phyloP scores from a whole-genome alignment of 2,113 vertebrate species.

The Caretta caretta region DNA sequence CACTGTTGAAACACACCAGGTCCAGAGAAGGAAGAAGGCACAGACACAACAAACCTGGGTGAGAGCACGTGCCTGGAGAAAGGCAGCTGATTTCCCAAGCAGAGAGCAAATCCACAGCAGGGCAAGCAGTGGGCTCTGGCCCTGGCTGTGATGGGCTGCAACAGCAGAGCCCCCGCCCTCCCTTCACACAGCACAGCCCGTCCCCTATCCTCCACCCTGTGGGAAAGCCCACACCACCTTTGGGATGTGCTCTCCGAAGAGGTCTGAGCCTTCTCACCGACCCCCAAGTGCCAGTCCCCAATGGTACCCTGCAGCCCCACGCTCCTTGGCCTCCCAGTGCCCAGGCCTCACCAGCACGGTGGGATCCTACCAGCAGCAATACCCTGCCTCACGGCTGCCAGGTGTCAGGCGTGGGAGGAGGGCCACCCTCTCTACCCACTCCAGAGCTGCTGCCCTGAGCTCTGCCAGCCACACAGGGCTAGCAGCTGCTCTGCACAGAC shows the following conservation, averaged over 20 bases:
- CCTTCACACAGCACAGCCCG: not conserved
- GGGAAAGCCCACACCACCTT: too few relatives aligned
- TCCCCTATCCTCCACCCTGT: too few relatives aligned
- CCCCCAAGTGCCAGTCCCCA: not conserved
- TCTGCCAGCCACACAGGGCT: not conserved
- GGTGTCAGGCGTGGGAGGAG: not conserved
- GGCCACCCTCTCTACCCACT: not conserved
- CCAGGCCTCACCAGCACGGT: not conserved
- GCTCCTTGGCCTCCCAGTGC: not conserved
- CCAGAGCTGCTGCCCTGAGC: not conserved
- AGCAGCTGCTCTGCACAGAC: not conserved
- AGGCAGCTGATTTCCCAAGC: not conserved
- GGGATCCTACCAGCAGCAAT: not conserved
- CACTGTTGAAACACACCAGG: not conserved
- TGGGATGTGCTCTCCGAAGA: too few relatives aligned
- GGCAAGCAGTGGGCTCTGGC: too few relatives aligned
- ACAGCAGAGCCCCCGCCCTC: not conserved
- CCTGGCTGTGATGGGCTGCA: too few relatives aligned
- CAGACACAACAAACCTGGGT: not conserved
- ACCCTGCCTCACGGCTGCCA: not conserved
- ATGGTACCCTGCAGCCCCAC: too few relatives aligned
- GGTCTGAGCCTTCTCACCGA: not conserved
- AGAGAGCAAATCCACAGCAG: too few relatives aligned
- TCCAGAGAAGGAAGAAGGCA: not conserved
- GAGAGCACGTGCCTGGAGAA: not conserved